Evolutionary conservation across 2,113 vertebrate species (phyloP).

Genomic region (Conger conger): DNA sequence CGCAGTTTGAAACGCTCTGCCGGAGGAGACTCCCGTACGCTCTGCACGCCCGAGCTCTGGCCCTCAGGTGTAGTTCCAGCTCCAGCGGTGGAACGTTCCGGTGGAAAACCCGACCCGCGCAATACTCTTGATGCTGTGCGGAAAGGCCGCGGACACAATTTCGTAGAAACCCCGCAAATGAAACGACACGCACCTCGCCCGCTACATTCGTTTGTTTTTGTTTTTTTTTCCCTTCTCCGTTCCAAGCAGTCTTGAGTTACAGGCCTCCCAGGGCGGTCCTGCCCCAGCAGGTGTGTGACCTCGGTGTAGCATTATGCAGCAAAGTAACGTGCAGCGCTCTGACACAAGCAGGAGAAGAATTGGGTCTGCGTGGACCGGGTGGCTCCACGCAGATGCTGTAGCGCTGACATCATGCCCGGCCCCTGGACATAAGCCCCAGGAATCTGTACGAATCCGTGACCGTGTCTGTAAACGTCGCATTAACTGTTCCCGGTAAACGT

Average conservation of each 20-base stretch:
- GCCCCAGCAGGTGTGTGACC: neutral
- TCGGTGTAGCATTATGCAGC: neutral
- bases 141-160: neutral
- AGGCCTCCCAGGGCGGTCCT: neutral
- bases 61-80: neutral
- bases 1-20: neutral
- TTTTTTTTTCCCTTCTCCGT: neutral
- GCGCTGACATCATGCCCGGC: neutral
- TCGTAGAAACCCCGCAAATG: neutral
- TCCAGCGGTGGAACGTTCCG: neutral
- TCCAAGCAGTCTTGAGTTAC: neutral
- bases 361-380: neutral
- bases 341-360: neutral
- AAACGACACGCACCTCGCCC: neutral
- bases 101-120: neutral
- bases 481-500: neutral
- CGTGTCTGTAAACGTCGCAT: neutral
- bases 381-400: neutral
- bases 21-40: too few relatives aligned
- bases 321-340: neutral
- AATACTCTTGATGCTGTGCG: neutral
- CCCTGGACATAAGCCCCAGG: neutral
- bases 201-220: neutral
- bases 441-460: neutral
- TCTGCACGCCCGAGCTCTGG: neutral